phyloP scores from a whole-genome alignment of 64 coral and sea anemone genomes.

The Dendronephthya gigantea region DNA sequence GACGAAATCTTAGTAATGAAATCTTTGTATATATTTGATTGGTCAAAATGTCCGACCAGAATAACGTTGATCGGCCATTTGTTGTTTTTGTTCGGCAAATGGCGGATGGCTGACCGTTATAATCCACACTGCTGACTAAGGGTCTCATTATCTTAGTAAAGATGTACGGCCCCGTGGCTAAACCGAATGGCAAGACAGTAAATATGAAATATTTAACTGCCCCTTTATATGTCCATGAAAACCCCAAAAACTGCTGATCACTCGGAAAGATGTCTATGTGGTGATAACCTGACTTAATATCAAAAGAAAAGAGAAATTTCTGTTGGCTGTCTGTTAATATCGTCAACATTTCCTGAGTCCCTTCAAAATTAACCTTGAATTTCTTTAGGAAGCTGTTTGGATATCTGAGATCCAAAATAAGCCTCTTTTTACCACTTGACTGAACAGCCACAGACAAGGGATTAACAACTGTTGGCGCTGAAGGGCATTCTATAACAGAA shows the following conservation, averaged over 20 bases:
- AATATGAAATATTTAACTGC: slow-evolving; percentile 23
- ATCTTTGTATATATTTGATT: too few species aligned
- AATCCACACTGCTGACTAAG: too few species aligned
- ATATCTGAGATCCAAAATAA: slow-evolving; percentile 41
- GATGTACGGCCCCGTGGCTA: slow-evolving; percentile 28
- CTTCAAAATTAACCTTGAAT: slow-evolving; percentile 52
- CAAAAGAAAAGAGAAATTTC: slow-evolving; percentile 35
- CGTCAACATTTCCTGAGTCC: slow-evolving; percentile 36
- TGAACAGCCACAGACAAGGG: neutral
- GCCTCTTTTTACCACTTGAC: slow-evolving; percentile 27
- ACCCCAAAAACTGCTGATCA: slow-evolving; percentile 33
- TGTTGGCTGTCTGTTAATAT: slow-evolving; percentile 1
- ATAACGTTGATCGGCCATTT: too few species aligned
- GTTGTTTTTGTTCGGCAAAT: too few species aligned
- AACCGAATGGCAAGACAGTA: slow-evolving; percentile 19
- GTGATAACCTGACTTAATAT: slow-evolving; percentile 44
- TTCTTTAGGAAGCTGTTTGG: slow-evolving; percentile 34
- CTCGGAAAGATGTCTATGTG: slow-evolving; percentile 20
- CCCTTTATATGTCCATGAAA: slow-evolving; percentile 5
- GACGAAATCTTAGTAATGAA: too few species aligned
- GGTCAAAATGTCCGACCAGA: too few species aligned
- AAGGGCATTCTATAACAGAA: neutral
- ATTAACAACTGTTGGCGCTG: neutral
- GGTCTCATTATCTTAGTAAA: slow-evolving; percentile 36
- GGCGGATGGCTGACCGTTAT: too few species aligned